Percentiles rank a stretch among this genome's conserved stretches.
These are phyloP conservation scores for Noctua comes DNA, from an alignment of 2,888 invertebrate species.

Conservation along the genomic window DNA sequence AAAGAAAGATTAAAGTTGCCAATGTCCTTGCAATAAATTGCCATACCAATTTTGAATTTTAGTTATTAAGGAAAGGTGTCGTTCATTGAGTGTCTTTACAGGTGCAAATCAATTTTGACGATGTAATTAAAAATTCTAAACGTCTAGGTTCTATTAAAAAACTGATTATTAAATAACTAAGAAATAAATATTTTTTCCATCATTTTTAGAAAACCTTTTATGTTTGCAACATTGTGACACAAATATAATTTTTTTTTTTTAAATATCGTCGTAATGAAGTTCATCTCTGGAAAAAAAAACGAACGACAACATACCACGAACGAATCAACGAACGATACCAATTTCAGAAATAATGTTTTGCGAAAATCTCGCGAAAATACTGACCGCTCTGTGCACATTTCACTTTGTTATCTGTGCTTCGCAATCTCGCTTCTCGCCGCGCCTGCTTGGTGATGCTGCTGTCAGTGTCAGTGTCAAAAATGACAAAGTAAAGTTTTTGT, in stretches of 20 bases:
- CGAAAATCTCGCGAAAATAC: not conserved
- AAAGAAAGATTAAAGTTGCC: conserved; percentile 29
- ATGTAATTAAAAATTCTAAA: not conserved
- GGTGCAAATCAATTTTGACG: not conserved
- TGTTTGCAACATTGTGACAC: conserved; percentile 11
- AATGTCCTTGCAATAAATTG: not conserved
- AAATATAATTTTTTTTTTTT: not conserved
- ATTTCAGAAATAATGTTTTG: not conserved
- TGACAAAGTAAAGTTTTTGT: not conserved
- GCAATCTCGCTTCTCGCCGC: not conserved
- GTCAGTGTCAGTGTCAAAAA: conserved; percentile 18
- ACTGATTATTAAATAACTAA: not conserved
- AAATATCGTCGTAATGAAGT: no score
- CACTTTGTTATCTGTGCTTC: not conserved
- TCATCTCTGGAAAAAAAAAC: no score
- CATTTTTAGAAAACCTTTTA: not conserved
- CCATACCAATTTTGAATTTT: conserved; percentile 1
- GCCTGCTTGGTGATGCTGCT: not conserved
- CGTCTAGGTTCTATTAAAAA: not conserved
- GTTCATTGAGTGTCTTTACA: not conserved
- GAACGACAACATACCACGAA: no score
- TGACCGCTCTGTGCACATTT: not conserved
- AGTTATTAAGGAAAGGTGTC: not conserved
- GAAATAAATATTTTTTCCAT: not conserved
- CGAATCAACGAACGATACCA: no score